These are phyloP conservation scores for Leptinotarsa juncta DNA, from an alignment of 2,888 invertebrate species.

Conservation along the genomic window DNA sequence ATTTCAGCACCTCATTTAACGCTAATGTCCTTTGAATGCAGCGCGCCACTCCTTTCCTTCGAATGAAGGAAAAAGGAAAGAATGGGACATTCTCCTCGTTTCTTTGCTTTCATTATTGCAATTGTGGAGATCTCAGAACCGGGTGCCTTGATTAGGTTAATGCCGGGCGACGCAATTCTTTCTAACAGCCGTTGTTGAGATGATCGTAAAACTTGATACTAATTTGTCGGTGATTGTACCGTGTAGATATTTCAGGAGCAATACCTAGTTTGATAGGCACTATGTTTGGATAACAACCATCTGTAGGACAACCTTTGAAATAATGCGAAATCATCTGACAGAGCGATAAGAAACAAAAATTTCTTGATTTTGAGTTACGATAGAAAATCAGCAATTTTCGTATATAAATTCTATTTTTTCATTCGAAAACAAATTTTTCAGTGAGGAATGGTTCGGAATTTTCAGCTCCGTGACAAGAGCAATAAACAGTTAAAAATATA, in stretches of 20 bases:
- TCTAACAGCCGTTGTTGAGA: background rate
- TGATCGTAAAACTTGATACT: background rate
- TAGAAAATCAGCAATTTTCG: no score
- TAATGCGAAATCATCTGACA: no score
- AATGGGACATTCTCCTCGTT: constrained; percentile 23
- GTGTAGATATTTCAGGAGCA: background rate
- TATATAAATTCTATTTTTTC: no score
- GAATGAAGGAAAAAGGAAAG: constrained; percentile 35
- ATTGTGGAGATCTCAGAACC: constrained; percentile 37
- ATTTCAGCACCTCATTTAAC: constrained; percentile 44
- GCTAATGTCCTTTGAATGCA: constrained; percentile 44
- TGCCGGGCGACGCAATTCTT: background rate
- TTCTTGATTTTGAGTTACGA: no score
- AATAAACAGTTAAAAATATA: no score
- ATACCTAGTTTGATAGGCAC: background rate
- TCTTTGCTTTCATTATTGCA: constrained; percentile 41
- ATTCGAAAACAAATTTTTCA: no score
- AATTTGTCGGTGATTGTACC: background rate
- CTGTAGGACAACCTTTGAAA: no score
- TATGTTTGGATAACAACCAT: no score
- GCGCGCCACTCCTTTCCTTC: constrained; percentile 30
- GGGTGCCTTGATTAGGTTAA: constrained; percentile 7
- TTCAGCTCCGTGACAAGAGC: no score
- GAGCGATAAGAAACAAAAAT: no score
- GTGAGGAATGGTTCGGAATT: no score